Conservation (phyloP, 2,888 invertebrate species). For the Eudasyphora cyanicolor region DNA sequence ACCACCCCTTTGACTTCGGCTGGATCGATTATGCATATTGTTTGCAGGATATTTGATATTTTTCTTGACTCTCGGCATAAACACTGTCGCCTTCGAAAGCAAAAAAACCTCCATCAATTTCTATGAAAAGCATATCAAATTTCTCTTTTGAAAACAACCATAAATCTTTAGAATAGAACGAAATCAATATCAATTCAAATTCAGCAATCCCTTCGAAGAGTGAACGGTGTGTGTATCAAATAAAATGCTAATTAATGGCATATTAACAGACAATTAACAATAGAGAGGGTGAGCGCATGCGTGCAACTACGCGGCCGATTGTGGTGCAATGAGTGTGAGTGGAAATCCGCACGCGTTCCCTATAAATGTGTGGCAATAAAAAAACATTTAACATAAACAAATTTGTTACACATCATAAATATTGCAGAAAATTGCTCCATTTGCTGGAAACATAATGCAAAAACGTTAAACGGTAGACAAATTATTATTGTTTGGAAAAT, state of each 20-base stretch:
- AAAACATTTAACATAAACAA: slow-evolving; percentile 19
- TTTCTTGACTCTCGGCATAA: background rate
- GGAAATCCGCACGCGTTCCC: background rate
- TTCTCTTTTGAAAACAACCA: slow-evolving; percentile 18
- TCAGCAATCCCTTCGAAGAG: background rate
- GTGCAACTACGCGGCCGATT: background rate
- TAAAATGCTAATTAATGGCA: slow-evolving; percentile 37
- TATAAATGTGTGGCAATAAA: background rate
- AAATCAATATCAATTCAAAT: background rate
- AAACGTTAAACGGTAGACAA: slow-evolving; percentile 14
- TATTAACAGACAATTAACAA: slow-evolving; percentile 46
- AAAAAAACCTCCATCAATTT: background rate
- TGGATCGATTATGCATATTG: background rate
- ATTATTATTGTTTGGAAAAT: slow-evolving; percentile 14
- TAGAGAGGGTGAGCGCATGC: background rate
- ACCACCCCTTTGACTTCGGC: too few relatives aligned
- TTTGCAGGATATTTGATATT: too few relatives aligned
- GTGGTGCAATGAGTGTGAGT: background rate
- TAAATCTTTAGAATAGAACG: background rate
- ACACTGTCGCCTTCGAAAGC: background rate
- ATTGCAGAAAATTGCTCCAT: slow-evolving; percentile 12
- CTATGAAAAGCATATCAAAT: slow-evolving; percentile 15
- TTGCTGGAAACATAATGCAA: background rate
- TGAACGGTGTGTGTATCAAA: background rate
- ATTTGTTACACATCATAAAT: slow-evolving; percentile 44